Conservation (phyloP, 2,797 vertebrate genomes). For the Scomberomorus guttatus region DNA sequence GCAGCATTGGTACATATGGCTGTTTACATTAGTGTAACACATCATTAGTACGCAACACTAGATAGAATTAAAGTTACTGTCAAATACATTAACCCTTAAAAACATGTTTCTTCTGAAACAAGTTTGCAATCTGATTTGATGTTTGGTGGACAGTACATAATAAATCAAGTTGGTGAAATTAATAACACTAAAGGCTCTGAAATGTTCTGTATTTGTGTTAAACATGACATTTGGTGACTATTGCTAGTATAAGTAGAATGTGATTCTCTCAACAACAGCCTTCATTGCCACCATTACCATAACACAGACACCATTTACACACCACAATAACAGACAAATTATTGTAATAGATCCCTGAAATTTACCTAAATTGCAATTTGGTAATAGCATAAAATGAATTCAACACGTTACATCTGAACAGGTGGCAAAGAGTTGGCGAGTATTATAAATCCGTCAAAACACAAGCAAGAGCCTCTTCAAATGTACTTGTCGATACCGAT, state of each 20-base stretch:
- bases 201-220: constrained; percentile 24
- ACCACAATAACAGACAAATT: constrained; percentile 19
- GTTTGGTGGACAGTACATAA: too few relatives aligned
- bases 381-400: constrained; percentile 48
- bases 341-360: constrained; percentile 38
- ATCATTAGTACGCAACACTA: not conserved
- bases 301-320: constrained; percentile 11
- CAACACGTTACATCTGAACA: constrained; percentile 57
- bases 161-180: not conserved
- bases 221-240: constrained; percentile 25
- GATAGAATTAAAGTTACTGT: constrained; percentile 10
- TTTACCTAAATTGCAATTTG: constrained; percentile 45
- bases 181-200: not conserved
- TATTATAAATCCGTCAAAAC: constrained; percentile 63
- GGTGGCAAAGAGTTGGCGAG: constrained; percentile 55
- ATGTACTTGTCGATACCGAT: constrained; percentile 51
- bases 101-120: not conserved
- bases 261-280: constrained; percentile 4
- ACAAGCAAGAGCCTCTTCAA: constrained; percentile 49
- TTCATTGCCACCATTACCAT: constrained; percentile 1
- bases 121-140: too few relatives aligned
- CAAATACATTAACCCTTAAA: not conserved
- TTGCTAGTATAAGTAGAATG: not conserved
- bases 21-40: constrained; percentile 2
- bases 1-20: not conserved